These are phyloP conservation scores for Apodemia hepburni DNA, from an alignment of 2,888 invertebrate species.

Conservation along the genomic window DNA sequence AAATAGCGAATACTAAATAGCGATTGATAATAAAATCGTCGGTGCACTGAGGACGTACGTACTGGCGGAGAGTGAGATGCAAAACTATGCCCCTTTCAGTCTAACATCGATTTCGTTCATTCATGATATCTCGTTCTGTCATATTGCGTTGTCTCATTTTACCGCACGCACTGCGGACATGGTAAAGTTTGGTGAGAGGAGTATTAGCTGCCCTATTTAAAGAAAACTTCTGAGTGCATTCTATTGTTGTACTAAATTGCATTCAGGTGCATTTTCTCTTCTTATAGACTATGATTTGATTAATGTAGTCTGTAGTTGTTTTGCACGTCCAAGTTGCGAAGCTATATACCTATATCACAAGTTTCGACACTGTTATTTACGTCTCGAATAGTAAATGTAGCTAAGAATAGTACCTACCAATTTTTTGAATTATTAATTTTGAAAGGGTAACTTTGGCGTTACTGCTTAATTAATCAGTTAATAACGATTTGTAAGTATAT, in stretches of 20 bases:
- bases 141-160: constrained; percentile 2
- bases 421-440: no score
- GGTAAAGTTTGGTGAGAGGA: constrained; percentile 24
- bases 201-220: constrained; percentile 28
- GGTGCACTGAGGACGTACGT: constrained; percentile 63
- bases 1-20: constrained; percentile 6
- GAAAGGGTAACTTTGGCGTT: no score
- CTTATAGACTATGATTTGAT: constrained; percentile 3
- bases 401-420: no score
- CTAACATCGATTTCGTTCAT: constrained; percentile 68
- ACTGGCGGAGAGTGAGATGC: constrained; percentile 51
- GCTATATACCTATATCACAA: background rate
- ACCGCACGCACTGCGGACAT: constrained; percentile 56
- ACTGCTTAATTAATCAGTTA: no score
- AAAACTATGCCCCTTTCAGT: constrained; percentile 28
- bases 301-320: background rate
- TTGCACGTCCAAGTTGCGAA: background rate
- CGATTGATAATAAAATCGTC: constrained; percentile 25
- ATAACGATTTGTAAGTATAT: no score
- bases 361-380: background rate
- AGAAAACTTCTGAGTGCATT: constrained; percentile 35
- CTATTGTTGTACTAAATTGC: constrained; percentile 15
- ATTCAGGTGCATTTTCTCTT: constrained; percentile 16
- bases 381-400: background rate
- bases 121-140: constrained; percentile 45